Conservation (phyloP, 2,113 vertebrate genomes). For the Eupsittula cactorum region DNA sequence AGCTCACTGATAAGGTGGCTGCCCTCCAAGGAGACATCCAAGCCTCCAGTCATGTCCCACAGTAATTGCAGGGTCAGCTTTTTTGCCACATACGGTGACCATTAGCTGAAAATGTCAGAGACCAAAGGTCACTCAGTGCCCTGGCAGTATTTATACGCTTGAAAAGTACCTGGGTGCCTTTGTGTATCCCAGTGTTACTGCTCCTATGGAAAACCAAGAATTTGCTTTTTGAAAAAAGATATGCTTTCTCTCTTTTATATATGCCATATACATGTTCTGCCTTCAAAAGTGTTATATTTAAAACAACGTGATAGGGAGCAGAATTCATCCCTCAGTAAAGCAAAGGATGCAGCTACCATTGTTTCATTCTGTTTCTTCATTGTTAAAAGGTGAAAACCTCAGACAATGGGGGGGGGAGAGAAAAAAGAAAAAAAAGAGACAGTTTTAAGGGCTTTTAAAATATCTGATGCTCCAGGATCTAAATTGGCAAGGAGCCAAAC, state of each 20-base stretch:
- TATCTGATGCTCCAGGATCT: constrained; percentile 77
- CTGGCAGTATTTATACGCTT: constrained; percentile 4
- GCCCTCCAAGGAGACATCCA: background rate
- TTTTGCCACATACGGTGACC: constrained; percentile 48
- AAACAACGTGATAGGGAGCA: background rate
- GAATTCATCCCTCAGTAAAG: constrained; percentile 36
- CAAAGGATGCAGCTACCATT: constrained; percentile 59
- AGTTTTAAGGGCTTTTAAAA: constrained; percentile 83
- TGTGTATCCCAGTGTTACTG: background rate
- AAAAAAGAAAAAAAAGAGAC: constrained; percentile 23
- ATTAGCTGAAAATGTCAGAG: constrained; percentile 42
- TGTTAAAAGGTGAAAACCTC: constrained; percentile 75
- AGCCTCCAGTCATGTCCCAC: constrained; percentile 18
- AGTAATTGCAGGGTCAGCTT: background rate
- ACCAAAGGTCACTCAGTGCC: constrained; percentile 31
- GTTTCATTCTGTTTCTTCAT: constrained; percentile 76
- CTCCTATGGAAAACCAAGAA: background rate
- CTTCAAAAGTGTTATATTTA: background rate
- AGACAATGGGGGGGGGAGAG: background rate
- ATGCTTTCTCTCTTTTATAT: background rate
- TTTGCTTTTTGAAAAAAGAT: background rate
- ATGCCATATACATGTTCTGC: background rate
- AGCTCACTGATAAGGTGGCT: constrained; percentile 8
- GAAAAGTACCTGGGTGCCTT: constrained; percentile 22
- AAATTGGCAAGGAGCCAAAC: constrained; percentile 76